Conservation (phyloP, 2,888 invertebrate genomes). For the Epinotia demarniana region DNA sequence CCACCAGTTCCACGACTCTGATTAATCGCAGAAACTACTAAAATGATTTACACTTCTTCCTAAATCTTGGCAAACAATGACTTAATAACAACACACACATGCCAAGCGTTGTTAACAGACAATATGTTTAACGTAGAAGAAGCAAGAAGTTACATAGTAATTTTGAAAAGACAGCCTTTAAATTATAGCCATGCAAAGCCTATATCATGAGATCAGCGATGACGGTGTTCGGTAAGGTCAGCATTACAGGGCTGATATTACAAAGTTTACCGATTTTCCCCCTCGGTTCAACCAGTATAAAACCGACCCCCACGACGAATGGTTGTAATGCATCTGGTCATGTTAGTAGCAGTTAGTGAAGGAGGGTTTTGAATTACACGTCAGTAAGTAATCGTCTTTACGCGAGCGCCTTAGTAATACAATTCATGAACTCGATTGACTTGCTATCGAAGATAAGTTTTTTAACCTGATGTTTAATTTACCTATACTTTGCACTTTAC, state of each 20-base stretch:
- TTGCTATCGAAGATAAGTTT: conserved; percentile 36
- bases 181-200: conserved; percentile 51
- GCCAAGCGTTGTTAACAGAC: neutral
- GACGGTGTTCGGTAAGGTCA: conserved; percentile 66
- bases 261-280: neutral
- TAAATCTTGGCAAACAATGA: neutral
- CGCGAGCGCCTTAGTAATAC: conserved; percentile 36
- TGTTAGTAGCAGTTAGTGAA: neutral
- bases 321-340: neutral
- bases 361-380: neutral
- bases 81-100: too few relatives aligned
- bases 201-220: conserved; percentile 70
- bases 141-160: neutral
- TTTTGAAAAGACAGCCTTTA: conserved; percentile 8
- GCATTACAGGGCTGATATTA: conserved; percentile 38
- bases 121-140: neutral
- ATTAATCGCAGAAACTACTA: neutral
- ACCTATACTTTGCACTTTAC: conserved; percentile 11
- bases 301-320: neutral
- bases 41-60: too few relatives aligned
- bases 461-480: conserved; percentile 20
- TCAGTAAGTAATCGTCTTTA: conserved; percentile 28
- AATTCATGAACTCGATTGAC: conserved; percentile 38
- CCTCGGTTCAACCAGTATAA: neutral
- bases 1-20: neutral